Percentiles rank a stretch among this genome's conserved stretches.
Evolutionary conservation across 2,113 vertebrate species (phyloP).

Genomic region (Oxyruncus cristatus): DNA sequence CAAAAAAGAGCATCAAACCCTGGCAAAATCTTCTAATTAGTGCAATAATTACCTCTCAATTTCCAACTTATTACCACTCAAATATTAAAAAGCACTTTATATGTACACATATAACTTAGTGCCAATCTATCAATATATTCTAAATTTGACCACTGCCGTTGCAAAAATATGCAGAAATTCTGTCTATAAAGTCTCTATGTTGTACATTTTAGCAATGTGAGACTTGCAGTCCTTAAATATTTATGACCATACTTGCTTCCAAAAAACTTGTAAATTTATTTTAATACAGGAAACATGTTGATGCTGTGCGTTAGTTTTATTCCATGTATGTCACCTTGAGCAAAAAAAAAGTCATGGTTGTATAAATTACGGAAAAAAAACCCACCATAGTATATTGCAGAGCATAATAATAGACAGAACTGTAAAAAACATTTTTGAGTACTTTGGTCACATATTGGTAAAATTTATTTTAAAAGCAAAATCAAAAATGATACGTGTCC

Average conservation of each 20-base stretch:
- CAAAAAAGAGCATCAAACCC: not conserved
- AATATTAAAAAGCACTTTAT: not conserved
- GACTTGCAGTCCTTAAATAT: not conserved
- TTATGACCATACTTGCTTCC: not conserved
- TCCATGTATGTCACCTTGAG: not conserved
- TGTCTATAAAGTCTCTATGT: not conserved
- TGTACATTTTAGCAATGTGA: not conserved
- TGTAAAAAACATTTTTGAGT: not conserved
- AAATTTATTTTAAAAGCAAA: constrained; percentile 37
- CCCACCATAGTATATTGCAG: not conserved
- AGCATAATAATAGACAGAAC: not conserved
- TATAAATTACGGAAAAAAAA: not conserved
- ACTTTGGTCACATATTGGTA: not conserved
- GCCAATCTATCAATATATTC: not conserved
- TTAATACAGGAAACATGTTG: not conserved
- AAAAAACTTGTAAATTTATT: not conserved
- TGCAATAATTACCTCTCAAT: not conserved
- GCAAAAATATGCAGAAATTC: not conserved
- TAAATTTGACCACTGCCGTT: not conserved
- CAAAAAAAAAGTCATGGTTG: constrained; percentile 15
- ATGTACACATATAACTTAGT: not conserved
- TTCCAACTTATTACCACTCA: not conserved
- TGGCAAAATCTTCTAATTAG: not conserved
- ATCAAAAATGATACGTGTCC: not conserved
- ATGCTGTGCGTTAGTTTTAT: constrained; percentile 6